These are phyloP conservation scores for Mythimna lalbum DNA, from an alignment of 2,888 invertebrate species.

Conservation along the genomic window DNA sequence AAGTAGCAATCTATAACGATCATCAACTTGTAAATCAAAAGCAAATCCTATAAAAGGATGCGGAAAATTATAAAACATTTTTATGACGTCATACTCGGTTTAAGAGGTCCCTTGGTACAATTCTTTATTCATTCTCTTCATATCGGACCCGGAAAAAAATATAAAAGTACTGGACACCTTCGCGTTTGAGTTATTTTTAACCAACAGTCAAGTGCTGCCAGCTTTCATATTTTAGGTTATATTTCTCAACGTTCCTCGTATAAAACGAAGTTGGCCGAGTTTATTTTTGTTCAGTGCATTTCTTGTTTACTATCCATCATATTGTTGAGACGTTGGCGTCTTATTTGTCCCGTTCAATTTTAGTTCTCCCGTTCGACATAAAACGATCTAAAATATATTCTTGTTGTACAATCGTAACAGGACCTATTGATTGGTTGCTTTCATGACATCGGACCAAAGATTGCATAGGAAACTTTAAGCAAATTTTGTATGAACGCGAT, in stretches of 20 bases:
- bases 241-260: slow-evolving; percentile 75
- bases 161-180: slow-evolving; percentile 53
- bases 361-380: slow-evolving; percentile 72
- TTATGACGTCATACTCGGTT: slow-evolving; percentile 35
- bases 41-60: slow-evolving; percentile 21
- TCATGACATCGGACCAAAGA: not conserved
- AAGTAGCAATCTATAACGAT: slow-evolving; percentile 26
- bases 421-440: slow-evolving; percentile 20
- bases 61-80: slow-evolving; percentile 33
- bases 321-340: slow-evolving; percentile 77
- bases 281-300: slow-evolving; percentile 83
- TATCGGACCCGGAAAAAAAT: slow-evolving; percentile 34
- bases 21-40: slow-evolving; percentile 34
- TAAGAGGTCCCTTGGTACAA: slow-evolving; percentile 31
- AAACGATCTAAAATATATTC: slow-evolving; percentile 58
- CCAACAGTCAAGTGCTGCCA: slow-evolving; percentile 74
- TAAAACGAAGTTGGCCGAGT: slow-evolving; percentile 77
- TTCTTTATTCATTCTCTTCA: slow-evolving; percentile 39
- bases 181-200: slow-evolving; percentile 75
- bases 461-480: not conserved
- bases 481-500: not conserved
- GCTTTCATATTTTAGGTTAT: slow-evolving; percentile 74
- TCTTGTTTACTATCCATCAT: slow-evolving; percentile 85
- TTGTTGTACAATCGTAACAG: slow-evolving; percentile 38
- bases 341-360: slow-evolving; percentile 79